Conservation (phyloP, 2,888 invertebrate species). For the Entomobrya proxima region DNA sequence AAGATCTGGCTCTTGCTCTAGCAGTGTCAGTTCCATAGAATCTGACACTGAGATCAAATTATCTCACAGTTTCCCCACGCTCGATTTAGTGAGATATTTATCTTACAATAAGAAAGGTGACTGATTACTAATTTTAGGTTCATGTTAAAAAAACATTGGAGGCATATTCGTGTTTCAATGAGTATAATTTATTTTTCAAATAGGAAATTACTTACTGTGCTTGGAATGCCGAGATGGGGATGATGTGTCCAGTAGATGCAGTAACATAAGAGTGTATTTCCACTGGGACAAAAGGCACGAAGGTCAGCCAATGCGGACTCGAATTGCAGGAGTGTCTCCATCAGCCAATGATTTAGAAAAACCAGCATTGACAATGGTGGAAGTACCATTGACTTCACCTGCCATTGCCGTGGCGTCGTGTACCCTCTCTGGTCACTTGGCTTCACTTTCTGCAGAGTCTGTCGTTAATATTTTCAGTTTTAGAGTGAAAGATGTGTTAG, state of each 20-base stretch:
- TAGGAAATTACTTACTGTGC: constrained; percentile 83
- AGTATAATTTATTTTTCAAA: constrained; percentile 63
- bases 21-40: constrained; percentile 61
- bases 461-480: constrained; percentile 72
- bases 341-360: constrained; percentile 82
- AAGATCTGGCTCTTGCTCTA: constrained; percentile 53
- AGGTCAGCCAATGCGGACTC: constrained; percentile 80
- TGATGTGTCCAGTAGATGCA: constrained; percentile 77
- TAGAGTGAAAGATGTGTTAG: constrained; percentile 73
- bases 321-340: constrained; percentile 87
- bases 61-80: constrained; percentile 82
- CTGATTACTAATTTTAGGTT: constrained; percentile 7
- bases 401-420: constrained; percentile 71
- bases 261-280: constrained; percentile 84
- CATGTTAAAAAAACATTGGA: too few species aligned
- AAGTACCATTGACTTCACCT: constrained; percentile 77
- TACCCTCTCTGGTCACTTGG: constrained; percentile 70
- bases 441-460: constrained; percentile 70
- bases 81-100: constrained; percentile 84
- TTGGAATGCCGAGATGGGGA: constrained; percentile 78
- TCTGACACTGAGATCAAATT: constrained; percentile 65
- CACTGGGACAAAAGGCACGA: constrained; percentile 83
- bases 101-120: constrained; percentile 83
- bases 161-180: background rate
- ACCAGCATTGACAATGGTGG: constrained; percentile 77